These are phyloP conservation scores for Thecocarcelia acutangulata DNA, from an alignment of 2,888 invertebrate genomes.

Conservation along the genomic window DNA sequence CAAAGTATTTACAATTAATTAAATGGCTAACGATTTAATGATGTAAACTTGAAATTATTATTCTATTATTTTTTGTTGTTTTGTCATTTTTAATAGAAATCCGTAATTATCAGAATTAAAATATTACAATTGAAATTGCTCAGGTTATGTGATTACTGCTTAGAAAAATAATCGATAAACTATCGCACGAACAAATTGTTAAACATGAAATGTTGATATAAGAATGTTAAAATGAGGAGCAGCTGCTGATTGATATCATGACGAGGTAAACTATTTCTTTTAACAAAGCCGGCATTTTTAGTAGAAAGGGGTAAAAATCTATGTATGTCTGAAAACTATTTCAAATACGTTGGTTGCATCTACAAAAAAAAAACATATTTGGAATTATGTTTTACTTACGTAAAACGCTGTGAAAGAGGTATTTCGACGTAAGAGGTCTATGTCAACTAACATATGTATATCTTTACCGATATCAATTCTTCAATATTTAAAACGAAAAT, in stretches of 20 bases:
- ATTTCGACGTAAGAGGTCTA: too few species aligned
- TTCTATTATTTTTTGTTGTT: conserved; percentile 26
- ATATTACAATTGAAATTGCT: neutral
- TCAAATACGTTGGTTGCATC: too few species aligned
- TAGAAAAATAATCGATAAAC: conserved; percentile 41
- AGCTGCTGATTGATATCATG: conserved; percentile 20
- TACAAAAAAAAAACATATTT: too few species aligned
- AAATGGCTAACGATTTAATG: conserved; percentile 55
- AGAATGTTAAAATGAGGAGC: conserved; percentile 24
- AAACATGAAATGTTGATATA: conserved; percentile 9
- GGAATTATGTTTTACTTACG: too few species aligned
- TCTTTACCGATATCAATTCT: too few species aligned
- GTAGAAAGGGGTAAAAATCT: too few species aligned
- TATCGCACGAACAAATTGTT: conserved; percentile 18
- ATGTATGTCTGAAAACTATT: too few species aligned
- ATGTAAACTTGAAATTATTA: conserved; percentile 43
- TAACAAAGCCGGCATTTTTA: conserved; percentile 10
- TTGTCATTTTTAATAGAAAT: conserved; percentile 27
- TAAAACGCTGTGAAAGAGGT: too few species aligned
- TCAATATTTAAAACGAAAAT: too few species aligned
- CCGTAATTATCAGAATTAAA: neutral
- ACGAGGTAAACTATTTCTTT: neutral
- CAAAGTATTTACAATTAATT: conserved; percentile 12
- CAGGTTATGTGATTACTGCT: conserved; percentile 50
- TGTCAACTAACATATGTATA: too few species aligned